Percentiles rank a stretch among this genome's conserved stretches.
phyloP scores from a whole-genome alignment of 2,113 vertebrate genomes.

The Monopterus albus region DNA sequence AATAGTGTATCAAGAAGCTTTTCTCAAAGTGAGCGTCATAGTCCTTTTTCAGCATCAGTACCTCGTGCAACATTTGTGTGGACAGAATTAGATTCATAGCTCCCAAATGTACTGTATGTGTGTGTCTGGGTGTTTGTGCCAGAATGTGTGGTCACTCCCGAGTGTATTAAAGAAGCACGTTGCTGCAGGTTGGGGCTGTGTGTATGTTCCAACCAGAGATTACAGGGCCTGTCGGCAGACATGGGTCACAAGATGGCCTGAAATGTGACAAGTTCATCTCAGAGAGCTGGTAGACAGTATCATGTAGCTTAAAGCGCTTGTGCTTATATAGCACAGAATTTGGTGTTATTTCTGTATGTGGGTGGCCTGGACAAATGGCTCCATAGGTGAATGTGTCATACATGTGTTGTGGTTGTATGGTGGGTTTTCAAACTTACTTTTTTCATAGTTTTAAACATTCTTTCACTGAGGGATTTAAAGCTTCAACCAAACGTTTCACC shows the following conservation, averaged over 20 bases:
- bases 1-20: slow-evolving; percentile 31
- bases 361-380: slow-evolving; percentile 40
- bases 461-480: too few species aligned
- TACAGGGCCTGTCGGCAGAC: slow-evolving; percentile 68
- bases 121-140: slow-evolving; percentile 44
- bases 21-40: slow-evolving; percentile 28
- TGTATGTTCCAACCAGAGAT: slow-evolving; percentile 72
- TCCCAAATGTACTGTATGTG: slow-evolving; percentile 42
- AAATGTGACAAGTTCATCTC: slow-evolving; percentile 72
- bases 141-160: slow-evolving; percentile 59
- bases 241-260: slow-evolving; percentile 65
- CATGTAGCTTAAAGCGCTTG: slow-evolving; percentile 54
- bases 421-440: neutral
- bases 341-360: slow-evolving; percentile 62
- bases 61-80: slow-evolving; percentile 40
- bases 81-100: slow-evolving; percentile 58
- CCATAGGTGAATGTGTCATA: slow-evolving; percentile 35
- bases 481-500: too few species aligned
- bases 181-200: slow-evolving; percentile 60
- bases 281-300: slow-evolving; percentile 58
- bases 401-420: slow-evolving; percentile 11
- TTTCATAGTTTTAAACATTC: neutral
- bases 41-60: slow-evolving; percentile 34
- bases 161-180: slow-evolving; percentile 68
- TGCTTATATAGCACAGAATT: slow-evolving; percentile 58